Percentiles rank a stretch among this genome's conserved stretches.
These are phyloP conservation scores for Hemibagrus guttatus DNA, from an alignment of 2,797 vertebrate species.

Conservation along the genomic window DNA sequence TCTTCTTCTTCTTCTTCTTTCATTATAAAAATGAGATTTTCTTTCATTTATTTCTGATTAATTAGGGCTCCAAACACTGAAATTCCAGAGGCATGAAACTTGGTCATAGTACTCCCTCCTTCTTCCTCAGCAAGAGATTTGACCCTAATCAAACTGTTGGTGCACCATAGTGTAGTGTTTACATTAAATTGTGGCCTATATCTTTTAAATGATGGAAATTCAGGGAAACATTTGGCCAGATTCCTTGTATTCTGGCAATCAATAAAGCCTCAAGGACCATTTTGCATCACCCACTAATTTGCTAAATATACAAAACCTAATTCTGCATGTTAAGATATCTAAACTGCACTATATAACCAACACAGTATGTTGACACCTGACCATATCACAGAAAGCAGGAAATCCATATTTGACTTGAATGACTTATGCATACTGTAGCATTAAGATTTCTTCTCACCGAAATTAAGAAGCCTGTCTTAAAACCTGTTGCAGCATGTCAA, in stretches of 20 bases:
- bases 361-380: too few species aligned
- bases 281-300: background rate
- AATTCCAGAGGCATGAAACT: background rate
- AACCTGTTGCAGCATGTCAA: background rate
- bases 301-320: background rate
- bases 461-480: background rate
- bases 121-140: background rate
- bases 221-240: background rate
- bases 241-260: background rate
- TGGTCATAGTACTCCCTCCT: background rate
- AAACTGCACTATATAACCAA: background rate
- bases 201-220: background rate
- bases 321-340: background rate
- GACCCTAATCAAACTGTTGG: background rate
- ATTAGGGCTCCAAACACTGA: background rate
- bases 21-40: background rate
- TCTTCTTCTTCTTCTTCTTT: background rate
- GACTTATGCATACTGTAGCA: background rate
- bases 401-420: too few species aligned
- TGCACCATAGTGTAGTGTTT: background rate
- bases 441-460: background rate
- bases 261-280: background rate
- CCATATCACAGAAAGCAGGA: too few species aligned
- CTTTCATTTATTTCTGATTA: background rate
- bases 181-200: background rate